Conservation (phyloP, 2,113 vertebrate species). For the Pelecanus crispus region DNA sequence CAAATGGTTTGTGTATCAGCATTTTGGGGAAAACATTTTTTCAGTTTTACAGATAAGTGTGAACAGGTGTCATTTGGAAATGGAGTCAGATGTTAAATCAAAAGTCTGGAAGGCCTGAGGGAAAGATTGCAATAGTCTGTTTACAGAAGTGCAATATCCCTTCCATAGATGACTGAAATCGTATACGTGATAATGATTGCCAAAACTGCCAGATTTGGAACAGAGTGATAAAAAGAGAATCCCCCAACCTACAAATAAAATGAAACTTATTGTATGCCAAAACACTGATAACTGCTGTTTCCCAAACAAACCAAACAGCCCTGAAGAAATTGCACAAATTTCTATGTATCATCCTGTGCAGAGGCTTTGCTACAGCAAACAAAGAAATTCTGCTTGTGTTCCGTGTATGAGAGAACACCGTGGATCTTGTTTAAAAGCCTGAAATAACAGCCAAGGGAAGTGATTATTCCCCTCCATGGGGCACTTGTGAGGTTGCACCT, state of each 20-base stretch:
- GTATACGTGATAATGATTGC: not conserved
- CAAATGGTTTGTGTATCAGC: not conserved
- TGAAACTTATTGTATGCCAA: not conserved
- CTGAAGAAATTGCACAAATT: not conserved
- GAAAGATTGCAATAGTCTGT: not conserved
- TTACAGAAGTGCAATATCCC: not conserved
- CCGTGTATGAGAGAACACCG: not conserved
- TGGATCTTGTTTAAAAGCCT: not conserved
- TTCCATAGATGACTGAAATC: not conserved
- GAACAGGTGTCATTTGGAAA: not conserved
- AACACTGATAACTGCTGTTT: not conserved
- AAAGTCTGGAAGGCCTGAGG: not conserved
- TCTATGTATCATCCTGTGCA: not conserved
- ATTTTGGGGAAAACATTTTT: not conserved
- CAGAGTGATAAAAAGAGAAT: not conserved
- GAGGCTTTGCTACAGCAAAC: not conserved
- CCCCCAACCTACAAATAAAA: not conserved
- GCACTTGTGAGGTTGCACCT: not conserved
- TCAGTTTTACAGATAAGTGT: not conserved
- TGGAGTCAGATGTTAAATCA: not conserved
- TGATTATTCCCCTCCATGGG: not conserved
- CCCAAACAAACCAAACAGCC: not conserved
- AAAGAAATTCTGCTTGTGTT: not conserved
- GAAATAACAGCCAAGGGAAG: not conserved
- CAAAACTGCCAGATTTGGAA: not conserved